These are phyloP conservation scores for Gypaetus barbatus DNA, from an alignment of 2,797 vertebrate species.

Conservation along the genomic window DNA sequence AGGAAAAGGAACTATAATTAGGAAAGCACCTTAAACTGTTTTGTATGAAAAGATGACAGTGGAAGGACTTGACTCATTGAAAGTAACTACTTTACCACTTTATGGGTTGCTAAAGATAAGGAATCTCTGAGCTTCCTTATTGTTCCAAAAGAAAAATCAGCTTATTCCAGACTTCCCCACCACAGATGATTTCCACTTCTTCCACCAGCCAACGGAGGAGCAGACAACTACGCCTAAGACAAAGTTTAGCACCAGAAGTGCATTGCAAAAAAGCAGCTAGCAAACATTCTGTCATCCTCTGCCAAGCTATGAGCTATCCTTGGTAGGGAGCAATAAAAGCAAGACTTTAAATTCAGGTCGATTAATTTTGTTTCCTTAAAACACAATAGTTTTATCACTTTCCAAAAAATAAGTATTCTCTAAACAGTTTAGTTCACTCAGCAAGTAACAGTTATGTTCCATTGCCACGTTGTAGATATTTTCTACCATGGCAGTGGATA, in stretches of 20 bases:
- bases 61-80: not conserved
- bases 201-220: not conserved
- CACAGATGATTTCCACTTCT: not conserved
- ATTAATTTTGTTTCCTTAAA: not conserved
- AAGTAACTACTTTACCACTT: not conserved
- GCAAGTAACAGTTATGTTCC: not conserved
- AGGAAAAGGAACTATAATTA: not conserved
- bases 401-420: not conserved
- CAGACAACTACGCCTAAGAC: not conserved
- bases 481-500: not conserved
- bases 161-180: conserved; percentile 51
- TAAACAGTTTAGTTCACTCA: not conserved
- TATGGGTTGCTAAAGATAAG: not conserved
- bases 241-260: not conserved
- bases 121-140: not conserved
- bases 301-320: not conserved
- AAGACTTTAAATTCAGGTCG: not conserved
- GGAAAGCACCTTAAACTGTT: conserved; percentile 6
- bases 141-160: conserved; percentile 41
- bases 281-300: not conserved
- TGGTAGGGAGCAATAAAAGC: not conserved
- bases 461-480: not conserved
- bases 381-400: not conserved
- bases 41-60: not conserved
- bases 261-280: not conserved